Conservation (phyloP, 35 echinoderm and acorn worm species). For the Apostichopus californicus region DNA sequence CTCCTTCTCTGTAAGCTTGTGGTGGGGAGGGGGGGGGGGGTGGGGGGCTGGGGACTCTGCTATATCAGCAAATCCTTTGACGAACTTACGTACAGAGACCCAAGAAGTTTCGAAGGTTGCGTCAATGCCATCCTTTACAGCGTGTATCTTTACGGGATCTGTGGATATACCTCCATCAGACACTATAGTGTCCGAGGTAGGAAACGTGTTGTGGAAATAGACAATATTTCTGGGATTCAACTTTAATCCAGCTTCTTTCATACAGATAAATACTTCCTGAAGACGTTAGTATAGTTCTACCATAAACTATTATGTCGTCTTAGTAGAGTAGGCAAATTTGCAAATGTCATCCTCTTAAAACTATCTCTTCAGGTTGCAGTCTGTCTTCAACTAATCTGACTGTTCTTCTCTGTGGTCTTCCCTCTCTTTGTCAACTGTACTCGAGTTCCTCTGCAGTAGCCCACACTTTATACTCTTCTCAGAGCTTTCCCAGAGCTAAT, state of each 20-base stretch:
- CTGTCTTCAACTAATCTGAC: no score
- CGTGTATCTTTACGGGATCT: conserved; percentile 43
- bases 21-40: not conserved
- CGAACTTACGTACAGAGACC: conserved; percentile 54
- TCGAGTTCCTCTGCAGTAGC: no score
- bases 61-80: conserved; percentile 44
- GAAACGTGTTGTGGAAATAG: conserved; percentile 28
- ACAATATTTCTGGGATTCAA: conserved; percentile 29
- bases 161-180: conserved; percentile 40
- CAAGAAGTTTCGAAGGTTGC: conserved; percentile 51
- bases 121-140: conserved; percentile 20
- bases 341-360: no score
- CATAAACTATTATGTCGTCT: conserved; percentile 64
- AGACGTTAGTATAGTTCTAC: not conserved
- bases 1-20: not conserved
- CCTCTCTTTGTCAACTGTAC: no score
- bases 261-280: not conserved
- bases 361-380: no score
- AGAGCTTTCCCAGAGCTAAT: no score
- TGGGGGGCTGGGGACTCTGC: not conserved
- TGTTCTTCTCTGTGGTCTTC: no score
- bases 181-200: conserved; percentile 61
- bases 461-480: no score
- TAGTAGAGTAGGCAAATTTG: not conserved
- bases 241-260: conserved; percentile 32